Base-by-base conservation (phyloP, 2,797 vertebrate species). In the Clarias pachynema region DNA sequence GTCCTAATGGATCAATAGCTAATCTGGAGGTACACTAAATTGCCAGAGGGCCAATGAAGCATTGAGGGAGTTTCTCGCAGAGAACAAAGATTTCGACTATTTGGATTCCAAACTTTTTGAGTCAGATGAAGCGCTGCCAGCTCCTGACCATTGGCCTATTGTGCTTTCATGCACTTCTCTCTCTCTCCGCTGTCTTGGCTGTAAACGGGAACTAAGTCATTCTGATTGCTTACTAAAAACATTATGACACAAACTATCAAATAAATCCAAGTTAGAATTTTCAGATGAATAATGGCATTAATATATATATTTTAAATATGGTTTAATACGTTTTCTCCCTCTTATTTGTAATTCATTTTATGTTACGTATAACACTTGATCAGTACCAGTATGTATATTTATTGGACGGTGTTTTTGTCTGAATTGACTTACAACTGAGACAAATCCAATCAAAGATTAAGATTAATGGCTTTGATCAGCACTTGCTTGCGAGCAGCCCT, bases 141-240 rank as follows among this genome's bases (percentile, higher is more conserved):
- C 60, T 57, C 16, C 78, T 79, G 82, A 89, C 88, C 78, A 75
- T 80, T 65, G 70, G 66, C 59, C 49, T 57, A 86, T 89, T 89
- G 84, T 87, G 82, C 81, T 87, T 87, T 85, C 57, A 83, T 66
- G 31, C 56, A 31, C 56, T 79, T 40, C 37, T 40, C 37, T 40
- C 37, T 29, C 49, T 85, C 79, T 87, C 75, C 12, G 65, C 57
- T 34, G 65, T 5, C 20, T 29, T 72, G 60, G 57, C 78, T 81
- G 40, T 56, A 63, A 81, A 82, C 87, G 77, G 84, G 66, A 72
- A 74, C 81, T 89, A 86, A 91, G 88, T 92, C 91, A 87, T 66
- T 31, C 79, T 66, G 86, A 91, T 91, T 89, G 87, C 86, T 84
- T 89, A 88, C 86, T 83, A 40, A 86, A 79, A 86, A 86, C 83